These are phyloP conservation scores for Bradypodion ventrale DNA, from an alignment of 2,797 vertebrate genomes.

Conservation along the genomic window DNA sequence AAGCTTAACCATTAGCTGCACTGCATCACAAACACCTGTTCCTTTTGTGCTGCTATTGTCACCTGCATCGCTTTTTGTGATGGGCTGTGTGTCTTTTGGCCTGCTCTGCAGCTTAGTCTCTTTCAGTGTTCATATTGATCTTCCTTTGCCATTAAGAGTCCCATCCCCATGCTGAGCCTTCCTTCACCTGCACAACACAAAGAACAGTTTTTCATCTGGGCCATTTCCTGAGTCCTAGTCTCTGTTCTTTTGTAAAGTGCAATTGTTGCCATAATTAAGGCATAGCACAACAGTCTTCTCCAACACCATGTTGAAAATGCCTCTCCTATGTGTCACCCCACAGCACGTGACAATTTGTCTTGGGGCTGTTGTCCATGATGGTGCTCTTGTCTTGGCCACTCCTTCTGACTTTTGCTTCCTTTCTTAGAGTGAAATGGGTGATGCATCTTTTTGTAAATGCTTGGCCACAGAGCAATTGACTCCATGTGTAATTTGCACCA, in stretches of 20 bases:
- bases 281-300: not conserved
- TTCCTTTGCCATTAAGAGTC: not conserved
- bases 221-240: not conserved
- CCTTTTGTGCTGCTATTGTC: not conserved
- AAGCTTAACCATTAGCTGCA: not conserved
- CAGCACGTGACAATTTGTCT: too few relatives aligned
- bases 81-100: not conserved
- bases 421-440: not conserved
- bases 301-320: not conserved
- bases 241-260: not conserved
- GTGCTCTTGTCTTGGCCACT: not conserved
- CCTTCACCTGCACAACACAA: not conserved
- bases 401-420: not conserved
- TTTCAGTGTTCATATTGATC: not conserved
- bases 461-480: not conserved
- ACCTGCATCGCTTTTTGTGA: not conserved
- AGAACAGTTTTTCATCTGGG: not conserved
- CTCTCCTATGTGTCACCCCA: not conserved
- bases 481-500: not conserved
- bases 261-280: constrained; percentile 1
- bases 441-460: not conserved
- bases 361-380: too few relatives aligned
- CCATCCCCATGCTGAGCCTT: not conserved
- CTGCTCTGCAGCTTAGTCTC: not conserved
- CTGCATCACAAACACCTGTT: not conserved